These are phyloP conservation scores for Pardosa pseudoannulata DNA, from an alignment of 2,888 invertebrate species.

Conservation along the genomic window DNA sequence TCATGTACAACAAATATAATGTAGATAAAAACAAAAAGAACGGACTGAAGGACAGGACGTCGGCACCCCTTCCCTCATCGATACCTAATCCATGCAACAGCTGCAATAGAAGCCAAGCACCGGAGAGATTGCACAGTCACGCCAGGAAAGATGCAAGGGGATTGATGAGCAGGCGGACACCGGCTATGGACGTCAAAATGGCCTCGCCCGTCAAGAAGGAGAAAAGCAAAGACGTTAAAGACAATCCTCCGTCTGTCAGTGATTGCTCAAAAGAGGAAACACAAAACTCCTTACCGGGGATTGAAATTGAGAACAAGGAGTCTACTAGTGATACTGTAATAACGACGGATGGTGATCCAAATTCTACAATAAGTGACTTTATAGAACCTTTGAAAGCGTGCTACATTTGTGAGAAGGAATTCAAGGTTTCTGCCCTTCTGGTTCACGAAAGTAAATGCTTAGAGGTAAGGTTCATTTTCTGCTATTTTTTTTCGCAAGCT, in stretches of 20 bases:
- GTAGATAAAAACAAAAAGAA: conserved; percentile 63
- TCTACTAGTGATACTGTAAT: background rate
- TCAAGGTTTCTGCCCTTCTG: conserved; percentile 82
- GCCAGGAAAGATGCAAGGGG: conserved; percentile 58
- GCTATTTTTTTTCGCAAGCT: too few relatives aligned
- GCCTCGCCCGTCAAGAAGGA: conserved; percentile 49
- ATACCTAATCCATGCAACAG: conserved; percentile 64
- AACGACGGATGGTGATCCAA: background rate
- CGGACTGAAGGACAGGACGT: conserved; percentile 35
- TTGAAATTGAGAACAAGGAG: background rate
- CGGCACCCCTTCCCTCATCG: background rate
- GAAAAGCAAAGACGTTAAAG: conserved; percentile 10
- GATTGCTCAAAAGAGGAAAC: background rate
- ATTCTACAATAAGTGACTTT: background rate
- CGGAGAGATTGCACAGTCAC: conserved; percentile 71
- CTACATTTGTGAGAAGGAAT: conserved; percentile 83
- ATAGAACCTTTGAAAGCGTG: conserved; percentile 75
- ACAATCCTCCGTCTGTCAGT: background rate
- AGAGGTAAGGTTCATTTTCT: conserved; percentile 46
- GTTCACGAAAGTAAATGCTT: conserved; percentile 84
- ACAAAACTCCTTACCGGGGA: background rate
- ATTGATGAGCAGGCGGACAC: conserved; percentile 50
- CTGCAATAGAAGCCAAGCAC: conserved; percentile 67
- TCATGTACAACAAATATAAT: conserved; percentile 68
- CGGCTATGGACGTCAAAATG: conserved; percentile 43